Evolutionary conservation across 2,113 vertebrate species (phyloP), one percentile per base, ranked within the genome.

Genomic region (Conger conger): DNA sequence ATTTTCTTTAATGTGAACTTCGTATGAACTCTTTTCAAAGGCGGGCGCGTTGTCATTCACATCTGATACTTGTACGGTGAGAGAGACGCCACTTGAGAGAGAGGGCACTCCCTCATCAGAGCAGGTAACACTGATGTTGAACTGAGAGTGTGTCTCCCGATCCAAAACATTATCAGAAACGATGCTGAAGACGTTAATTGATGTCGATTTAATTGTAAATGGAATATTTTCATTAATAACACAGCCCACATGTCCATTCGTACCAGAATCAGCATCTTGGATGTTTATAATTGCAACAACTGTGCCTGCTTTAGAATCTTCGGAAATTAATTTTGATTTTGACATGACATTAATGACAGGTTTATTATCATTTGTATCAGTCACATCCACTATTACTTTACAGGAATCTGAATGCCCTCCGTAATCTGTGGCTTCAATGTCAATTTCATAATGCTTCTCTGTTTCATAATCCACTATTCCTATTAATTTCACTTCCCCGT

Each of bases 401-500:
- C 94, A 93, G 0, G 92, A 94, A 0, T 93, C 90, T 0, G 87
- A 84, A 0, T 95, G 78, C 0, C 95, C 93, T 0, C 96, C 95
- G 0, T 93, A 92, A 42, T 96, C 96, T 42, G 73, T 93, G 0
- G 95, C 96, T 76, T 95, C 90, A 1, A 96, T 76, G 50, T 91
- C 87, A 82, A 96, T 89, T 81, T 91, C 76, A 50, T 94, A 95
- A 20, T 81, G 84, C 2, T 81, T 88, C 27, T 60, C 83, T 38
- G 93, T 91, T 86, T 97, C 96, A 85, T 92, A 96, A 79, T 96
- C 95, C 5, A 96, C 8, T 4, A 87, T 87, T 11, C 92, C 93
- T 5, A 80, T 91, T 18, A 92, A 90, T 38, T 80, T 93, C 17
- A 96, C 92, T 17, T 92, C 89, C 0, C 96, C 94, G 0, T 88